phyloP scores from a whole-genome alignment of 1,140 invertebrate genomes.

The Trichonephila clavipes region DNA sequence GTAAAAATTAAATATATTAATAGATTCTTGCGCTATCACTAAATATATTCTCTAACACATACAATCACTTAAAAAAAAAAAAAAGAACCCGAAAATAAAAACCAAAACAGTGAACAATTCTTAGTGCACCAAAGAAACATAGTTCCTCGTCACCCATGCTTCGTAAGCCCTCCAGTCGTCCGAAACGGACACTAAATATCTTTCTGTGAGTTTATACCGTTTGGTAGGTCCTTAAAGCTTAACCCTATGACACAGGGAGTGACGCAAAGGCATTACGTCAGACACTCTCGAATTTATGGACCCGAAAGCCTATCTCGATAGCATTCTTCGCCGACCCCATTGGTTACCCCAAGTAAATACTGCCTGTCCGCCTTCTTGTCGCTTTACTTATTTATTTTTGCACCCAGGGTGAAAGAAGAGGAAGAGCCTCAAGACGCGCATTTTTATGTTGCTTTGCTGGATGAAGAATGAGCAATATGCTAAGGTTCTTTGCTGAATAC shows the following conservation, averaged over 20 bases:
- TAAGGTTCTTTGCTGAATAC: neutral
- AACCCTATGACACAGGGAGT: neutral
- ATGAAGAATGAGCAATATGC: neutral
- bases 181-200: neutral
- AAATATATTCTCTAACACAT: too few relatives aligned
- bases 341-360: neutral
- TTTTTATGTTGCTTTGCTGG: neutral
- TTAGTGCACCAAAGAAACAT: too few relatives aligned
- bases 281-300: neutral
- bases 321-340: neutral
- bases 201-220: neutral
- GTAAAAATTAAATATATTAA: too few relatives aligned
- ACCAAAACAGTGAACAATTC: too few relatives aligned
- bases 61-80: too few relatives aligned
- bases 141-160: too few relatives aligned
- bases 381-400: slow-evolving; percentile 20
- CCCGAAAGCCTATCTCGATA: neutral
- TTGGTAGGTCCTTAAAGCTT: neutral
- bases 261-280: slow-evolving; percentile 8
- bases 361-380: neutral
- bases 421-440: neutral
- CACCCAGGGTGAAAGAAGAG: neutral
- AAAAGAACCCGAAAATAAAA: too few relatives aligned
- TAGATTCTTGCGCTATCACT: too few relatives aligned
- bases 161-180: neutral